These are phyloP conservation scores for Hylaea fasciaria DNA, from an alignment of 2,888 invertebrate species.

Conservation along the genomic window DNA sequence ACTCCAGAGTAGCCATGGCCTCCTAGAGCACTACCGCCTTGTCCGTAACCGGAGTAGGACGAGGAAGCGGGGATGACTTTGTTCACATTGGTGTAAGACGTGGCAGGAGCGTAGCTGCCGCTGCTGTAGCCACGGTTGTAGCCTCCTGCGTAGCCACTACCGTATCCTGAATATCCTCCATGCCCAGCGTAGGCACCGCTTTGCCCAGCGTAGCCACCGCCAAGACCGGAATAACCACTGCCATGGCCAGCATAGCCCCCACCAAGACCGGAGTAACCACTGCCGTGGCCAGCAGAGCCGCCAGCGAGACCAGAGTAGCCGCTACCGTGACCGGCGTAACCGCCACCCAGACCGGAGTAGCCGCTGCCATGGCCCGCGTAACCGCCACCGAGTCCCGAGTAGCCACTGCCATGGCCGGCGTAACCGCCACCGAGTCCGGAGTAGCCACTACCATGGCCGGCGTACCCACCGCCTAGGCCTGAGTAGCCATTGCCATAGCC, in stretches of 20 bases:
- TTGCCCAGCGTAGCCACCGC: conserved; percentile 22
- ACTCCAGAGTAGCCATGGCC: conserved; percentile 26
- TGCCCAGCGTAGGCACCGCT: conserved; percentile 33
- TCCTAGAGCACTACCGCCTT: conserved; percentile 31
- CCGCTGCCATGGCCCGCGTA: conserved; percentile 37
- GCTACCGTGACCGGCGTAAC: conserved; percentile 23
- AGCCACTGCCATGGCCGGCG: conserved; percentile 28
- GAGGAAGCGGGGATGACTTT: conserved; percentile 49
- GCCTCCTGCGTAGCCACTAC: conserved; percentile 35
- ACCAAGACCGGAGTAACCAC: conserved; percentile 29
- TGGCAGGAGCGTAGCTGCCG: conserved; percentile 41
- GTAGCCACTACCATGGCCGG: conserved; percentile 30
- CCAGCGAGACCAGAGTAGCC: conserved; percentile 28
- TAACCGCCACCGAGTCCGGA: conserved; percentile 36
- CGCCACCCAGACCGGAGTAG: conserved; percentile 20
- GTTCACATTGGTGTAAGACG: conserved; percentile 50
- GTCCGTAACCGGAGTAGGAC: conserved; percentile 31
- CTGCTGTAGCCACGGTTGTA: conserved; percentile 39
- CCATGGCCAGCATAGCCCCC: conserved; percentile 39
- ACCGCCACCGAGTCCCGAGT: conserved; percentile 39
- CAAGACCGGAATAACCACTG: conserved; percentile 26
- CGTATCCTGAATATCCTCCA: conserved; percentile 33
- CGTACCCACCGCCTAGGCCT: conserved; percentile 40
- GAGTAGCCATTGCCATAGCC: conserved; percentile 33
- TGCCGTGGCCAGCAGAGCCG: conserved; percentile 36